Base-by-base conservation (phyloP, 2,797 vertebrate genomes). In the Galago senegalensis region DNA sequence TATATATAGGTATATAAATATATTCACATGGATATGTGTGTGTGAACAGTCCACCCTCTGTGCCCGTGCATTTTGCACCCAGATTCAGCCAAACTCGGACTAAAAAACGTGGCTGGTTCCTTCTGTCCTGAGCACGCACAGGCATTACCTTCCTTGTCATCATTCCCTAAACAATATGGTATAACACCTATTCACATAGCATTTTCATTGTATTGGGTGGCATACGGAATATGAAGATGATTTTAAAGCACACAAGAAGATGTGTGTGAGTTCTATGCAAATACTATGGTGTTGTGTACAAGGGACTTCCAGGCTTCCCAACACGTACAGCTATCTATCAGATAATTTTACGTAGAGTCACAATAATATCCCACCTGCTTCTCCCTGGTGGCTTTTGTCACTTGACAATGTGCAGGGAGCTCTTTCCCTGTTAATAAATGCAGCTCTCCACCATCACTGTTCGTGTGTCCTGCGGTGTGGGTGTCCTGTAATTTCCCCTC, bases 351-450 rank as follows among this genome's bases (percentile, higher is more conserved):
- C 34, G 1, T 65, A 72, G 37, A 90, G 96, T 95, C 69, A 56
- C 23, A 89, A 88, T 61, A 86, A 84, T 46, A 69, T 34, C 85
- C 61, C 80, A 96, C 87, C 67, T 89, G 80, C 21, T 87, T 95
- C 27, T 84, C 49, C 37, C 7, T 25, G 58, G 76, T 23, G 37
- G 40, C 8, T 60, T 63, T 86, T 92, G 63, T 72, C 58, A 89
- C 18, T 95, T 89, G 76, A 91, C 95, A 49, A 87, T 65, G 81
- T 46, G 34, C 43, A 73, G 11, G 53, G 72, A 87, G 13, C 37
- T 61, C 61, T 97, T 96, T 80, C 84, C 49, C 14, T 81, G 87
- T 56, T 76, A 87, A 80, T 91, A 94, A 95, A 85, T 65, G 95
- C 1, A 94, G 43, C 29, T 79, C 40, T 34, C 29, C 3, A 16